These are phyloP conservation scores for Rhinoderma darwinii DNA, from an alignment of 2,113 vertebrate species.

Conservation along the genomic window DNA sequence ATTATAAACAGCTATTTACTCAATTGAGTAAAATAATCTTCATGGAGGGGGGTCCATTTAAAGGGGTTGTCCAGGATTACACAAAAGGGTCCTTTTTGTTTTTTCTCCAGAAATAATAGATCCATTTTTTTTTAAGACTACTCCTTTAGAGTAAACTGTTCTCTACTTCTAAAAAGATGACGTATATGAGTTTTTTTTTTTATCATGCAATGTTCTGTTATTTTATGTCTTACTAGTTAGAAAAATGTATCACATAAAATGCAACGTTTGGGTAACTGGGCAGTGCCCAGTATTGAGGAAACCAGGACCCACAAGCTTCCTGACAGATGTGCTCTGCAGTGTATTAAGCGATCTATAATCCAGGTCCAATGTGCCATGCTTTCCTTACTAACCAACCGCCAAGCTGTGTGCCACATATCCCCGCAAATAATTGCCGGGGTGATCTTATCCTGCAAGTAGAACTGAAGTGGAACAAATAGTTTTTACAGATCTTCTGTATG, in stretches of 20 bases:
- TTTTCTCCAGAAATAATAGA: too few species aligned
- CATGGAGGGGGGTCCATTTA: too few species aligned
- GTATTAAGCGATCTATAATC: neutral
- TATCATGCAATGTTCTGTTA: too few species aligned
- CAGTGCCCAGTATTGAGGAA: neutral
- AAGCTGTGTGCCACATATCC: neutral
- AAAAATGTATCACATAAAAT: neutral
- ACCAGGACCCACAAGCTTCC: neutral
- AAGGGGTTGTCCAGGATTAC: too few species aligned
- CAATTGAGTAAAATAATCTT: too few species aligned
- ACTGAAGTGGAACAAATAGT: neutral
- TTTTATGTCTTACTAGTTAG: neutral
- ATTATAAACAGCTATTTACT: too few species aligned
- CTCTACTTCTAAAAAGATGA: neutral
- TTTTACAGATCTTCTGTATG: slow-evolving; percentile 10
- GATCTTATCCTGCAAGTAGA: slow-evolving; percentile 2
- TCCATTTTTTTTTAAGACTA: too few species aligned
- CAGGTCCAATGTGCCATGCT: neutral
- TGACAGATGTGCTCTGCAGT: neutral
- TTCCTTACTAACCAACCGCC: neutral
- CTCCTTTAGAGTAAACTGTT: too few species aligned
- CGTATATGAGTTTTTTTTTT: neutral
- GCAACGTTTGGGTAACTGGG: neutral
- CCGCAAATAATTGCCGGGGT: neutral
- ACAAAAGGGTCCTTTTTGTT: too few species aligned